Conservation (phyloP, 2,888 invertebrate species). For the Leucophenga maculata region DNA sequence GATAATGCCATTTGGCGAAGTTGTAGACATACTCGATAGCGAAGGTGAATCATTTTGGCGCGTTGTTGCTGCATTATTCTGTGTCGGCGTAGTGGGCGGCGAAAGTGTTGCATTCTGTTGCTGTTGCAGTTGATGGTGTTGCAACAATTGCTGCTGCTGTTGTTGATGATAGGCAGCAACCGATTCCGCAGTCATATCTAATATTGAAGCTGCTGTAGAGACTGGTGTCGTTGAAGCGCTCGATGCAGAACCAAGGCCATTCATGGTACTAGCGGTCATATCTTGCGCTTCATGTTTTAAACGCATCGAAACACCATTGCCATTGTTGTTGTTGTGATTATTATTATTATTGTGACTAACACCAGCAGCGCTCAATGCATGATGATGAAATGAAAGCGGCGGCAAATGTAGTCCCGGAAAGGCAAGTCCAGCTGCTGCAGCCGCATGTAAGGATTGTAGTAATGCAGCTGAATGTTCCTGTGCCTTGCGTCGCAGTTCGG, state of each 20-base stretch:
- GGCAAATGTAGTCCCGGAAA: constrained; percentile 74
- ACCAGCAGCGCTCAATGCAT: constrained; percentile 58
- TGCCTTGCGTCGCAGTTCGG: constrained; percentile 91
- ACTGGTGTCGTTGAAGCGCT: constrained; percentile 30
- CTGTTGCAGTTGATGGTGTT: constrained; percentile 44
- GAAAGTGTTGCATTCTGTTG: constrained; percentile 58
- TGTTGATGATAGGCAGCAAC: constrained; percentile 58
- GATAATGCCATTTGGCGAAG: constrained; percentile 18
- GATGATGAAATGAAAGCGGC: constrained; percentile 71
- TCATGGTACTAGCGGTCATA: constrained; percentile 71
- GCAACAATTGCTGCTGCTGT: constrained; percentile 45
- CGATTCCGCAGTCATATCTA: constrained; percentile 55
- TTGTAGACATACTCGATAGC: constrained; percentile 16
- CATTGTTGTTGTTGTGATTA: constrained; percentile 54
- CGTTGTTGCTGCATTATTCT: constrained; percentile 39
- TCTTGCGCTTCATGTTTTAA: constrained; percentile 70
- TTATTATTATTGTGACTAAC: constrained; percentile 46
- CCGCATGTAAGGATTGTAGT: constrained; percentile 80
- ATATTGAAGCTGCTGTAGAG: constrained; percentile 46
- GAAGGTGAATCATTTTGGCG: constrained; percentile 47
- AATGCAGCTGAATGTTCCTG: constrained; percentile 95
- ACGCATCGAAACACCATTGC: constrained; percentile 46
- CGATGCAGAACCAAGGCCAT: constrained; percentile 59
- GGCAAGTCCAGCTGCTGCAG: constrained; percentile 73
- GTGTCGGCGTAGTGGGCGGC: constrained; percentile 67